phyloP scores from a whole-genome alignment of 2,797 vertebrate species.

The Allobates femoralis region DNA sequence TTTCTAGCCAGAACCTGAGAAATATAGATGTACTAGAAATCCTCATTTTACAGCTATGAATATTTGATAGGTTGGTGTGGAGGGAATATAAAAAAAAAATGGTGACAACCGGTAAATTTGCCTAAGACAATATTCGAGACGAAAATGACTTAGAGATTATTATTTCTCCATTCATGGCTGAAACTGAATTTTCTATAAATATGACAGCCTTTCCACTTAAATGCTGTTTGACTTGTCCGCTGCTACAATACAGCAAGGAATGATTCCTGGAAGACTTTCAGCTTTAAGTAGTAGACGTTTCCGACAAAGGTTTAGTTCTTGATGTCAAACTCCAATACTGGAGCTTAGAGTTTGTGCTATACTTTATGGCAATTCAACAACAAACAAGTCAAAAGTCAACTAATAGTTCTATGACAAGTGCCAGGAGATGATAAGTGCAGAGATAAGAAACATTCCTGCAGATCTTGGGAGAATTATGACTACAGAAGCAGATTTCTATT shows the following conservation, averaged over 20 bases:
- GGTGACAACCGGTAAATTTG: background rate
- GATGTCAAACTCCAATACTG: background rate
- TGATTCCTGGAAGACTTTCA: slow-evolving; percentile 26
- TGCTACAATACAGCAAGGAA: slow-evolving; percentile 18
- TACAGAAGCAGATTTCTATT: slow-evolving; percentile 62
- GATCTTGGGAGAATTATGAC: slow-evolving; percentile 47
- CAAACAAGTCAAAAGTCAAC: slow-evolving; percentile 31
- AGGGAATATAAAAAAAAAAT: slow-evolving; percentile 15
- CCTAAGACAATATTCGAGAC: slow-evolving; percentile 6
- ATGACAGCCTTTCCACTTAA: slow-evolving; percentile 38
- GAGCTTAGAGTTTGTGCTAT: background rate
- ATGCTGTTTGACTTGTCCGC: background rate
- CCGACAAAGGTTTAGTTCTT: slow-evolving; percentile 19
- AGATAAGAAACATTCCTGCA: slow-evolving; percentile 34
- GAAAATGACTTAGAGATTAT: slow-evolving; percentile 16
- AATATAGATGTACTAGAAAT: slow-evolving; percentile 19
- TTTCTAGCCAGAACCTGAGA: background rate
- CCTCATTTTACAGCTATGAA: slow-evolving; percentile 16
- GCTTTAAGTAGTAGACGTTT: slow-evolving; percentile 30
- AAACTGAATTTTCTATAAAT: slow-evolving; percentile 8
- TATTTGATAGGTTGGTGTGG: background rate
- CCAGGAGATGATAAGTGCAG: slow-evolving; percentile 35
- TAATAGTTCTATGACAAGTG: slow-evolving; percentile 61
- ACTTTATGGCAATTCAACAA: background rate
- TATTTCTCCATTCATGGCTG: slow-evolving; percentile 24